Base-by-base conservation (phyloP, 2,113 vertebrate genomes). In the Isurus oxyrinchus region DNA sequence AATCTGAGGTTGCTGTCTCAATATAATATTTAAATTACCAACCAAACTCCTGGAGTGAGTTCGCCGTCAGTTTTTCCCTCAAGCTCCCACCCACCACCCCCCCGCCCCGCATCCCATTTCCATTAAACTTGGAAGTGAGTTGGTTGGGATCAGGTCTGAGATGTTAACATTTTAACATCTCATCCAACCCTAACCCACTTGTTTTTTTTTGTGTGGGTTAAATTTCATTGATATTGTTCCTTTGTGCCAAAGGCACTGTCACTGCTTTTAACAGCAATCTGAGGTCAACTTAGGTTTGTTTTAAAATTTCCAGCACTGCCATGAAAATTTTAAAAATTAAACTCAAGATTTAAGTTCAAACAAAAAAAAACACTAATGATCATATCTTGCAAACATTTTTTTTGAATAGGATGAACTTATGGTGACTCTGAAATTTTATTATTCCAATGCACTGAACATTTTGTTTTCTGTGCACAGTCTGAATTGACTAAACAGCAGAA, bases 401-500 rank as follows among this genome's bases (percentile, higher is more conserved):
- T 91, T 63, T 63, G 16, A 94, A n/a, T 61, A 90, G 88, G n/a
- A 63, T 40, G 2, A n/a, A 13, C 13, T 31, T 59, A 59, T 94
- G 59, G 16, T 35, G 16, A 66, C 16, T 44, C 81, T 84, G 16
- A 23, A 63, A 40, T 94, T 40, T 27, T 16, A 19, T 35, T 61
- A n/a, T 7, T 61, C 31, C 57, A 6, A 61, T 93, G 31, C 31
- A n/a, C 88, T 93, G 31, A n/a, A 6, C 14, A 19, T 0, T 57
- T 61, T 76, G 4, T 21, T 97, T 35, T 61, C 49, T 96, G 19
- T 96, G 25, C 2, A 72, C 97, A 98, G 98, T 97, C 98, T 97
- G 96, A 97, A 55, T 97, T 99, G 96, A 98, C 97, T 86, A 98
- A 97, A 90, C 98, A 99, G 96, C 98, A 99, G 97, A 99, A 98